Evolutionary conservation across 2,797 vertebrate genomes (phyloP).

Genomic region (Benthosema pterotum): DNA sequence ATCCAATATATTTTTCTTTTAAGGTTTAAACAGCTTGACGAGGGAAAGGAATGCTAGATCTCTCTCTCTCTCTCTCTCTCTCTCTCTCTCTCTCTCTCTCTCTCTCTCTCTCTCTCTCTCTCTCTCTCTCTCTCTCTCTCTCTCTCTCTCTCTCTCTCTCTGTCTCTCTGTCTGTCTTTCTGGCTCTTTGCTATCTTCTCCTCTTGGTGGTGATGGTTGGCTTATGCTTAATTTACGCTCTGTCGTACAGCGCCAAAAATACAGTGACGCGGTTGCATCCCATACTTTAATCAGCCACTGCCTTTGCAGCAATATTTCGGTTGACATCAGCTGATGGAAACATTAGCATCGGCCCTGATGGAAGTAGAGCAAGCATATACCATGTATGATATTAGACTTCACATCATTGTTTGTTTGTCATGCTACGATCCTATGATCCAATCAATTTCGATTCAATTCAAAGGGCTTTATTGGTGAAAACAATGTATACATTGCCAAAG

Average conservation of each 20-base stretch:
- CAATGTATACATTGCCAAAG: no score
- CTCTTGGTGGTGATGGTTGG: not conserved
- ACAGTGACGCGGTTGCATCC: no score
- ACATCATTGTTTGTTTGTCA: slow-evolving; percentile 21
- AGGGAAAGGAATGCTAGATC: slow-evolving; percentile 26
- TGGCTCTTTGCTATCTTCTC: slow-evolving; percentile 14
- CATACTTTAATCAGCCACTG: no score
- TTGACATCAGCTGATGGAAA: slow-evolving; percentile 9
- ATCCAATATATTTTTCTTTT: slow-evolving; percentile 63
- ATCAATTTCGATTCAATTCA: no score
- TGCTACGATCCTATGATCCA: no score
- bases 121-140: slow-evolving; percentile 21
- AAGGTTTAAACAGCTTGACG: slow-evolving; percentile 51
- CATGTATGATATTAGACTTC: slow-evolving; percentile 26
- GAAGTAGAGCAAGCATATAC: slow-evolving; percentile 9
- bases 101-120: slow-evolving; percentile 10
- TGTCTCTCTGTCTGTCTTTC: slow-evolving; percentile 4
- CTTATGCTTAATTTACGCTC: no score
- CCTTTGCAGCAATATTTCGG: slow-evolving; percentile 35
- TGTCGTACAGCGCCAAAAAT: no score
- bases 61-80: slow-evolving; percentile 27
- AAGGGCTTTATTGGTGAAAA: no score
- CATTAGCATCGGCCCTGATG: slow-evolving; percentile 4
- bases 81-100: slow-evolving; percentile 22
- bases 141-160: slow-evolving; percentile 18